phyloP scores from a whole-genome alignment of 1,140 invertebrate species.

The Gerris buenoi region DNA sequence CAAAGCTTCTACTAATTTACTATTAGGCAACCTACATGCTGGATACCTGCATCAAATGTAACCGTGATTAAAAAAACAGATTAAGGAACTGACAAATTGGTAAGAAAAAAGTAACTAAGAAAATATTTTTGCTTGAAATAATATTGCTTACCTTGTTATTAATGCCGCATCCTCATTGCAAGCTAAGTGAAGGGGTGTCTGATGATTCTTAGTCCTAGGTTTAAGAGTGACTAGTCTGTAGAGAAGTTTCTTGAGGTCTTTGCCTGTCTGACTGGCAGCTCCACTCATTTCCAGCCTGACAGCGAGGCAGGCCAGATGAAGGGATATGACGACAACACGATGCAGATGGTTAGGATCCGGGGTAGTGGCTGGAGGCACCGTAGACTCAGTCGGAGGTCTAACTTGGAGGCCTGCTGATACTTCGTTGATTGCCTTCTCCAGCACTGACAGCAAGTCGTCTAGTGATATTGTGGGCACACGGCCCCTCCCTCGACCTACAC shows the following conservation, averaged over 20 bases:
- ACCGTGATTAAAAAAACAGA: too few relatives aligned
- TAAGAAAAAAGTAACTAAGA: background rate
- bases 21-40: conserved; percentile 48
- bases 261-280: conserved; percentile 30
- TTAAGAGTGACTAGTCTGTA: conserved; percentile 22
- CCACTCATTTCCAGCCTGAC: conserved; percentile 7
- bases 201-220: conserved; percentile 41
- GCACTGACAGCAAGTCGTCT: conserved; percentile 64
- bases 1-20: conserved; percentile 56
- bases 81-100: background rate
- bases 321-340: conserved; percentile 66
- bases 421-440: conserved; percentile 59
- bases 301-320: conserved; percentile 60
- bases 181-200: conserved; percentile 69
- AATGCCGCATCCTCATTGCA: conserved; percentile 44
- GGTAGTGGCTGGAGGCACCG: conserved; percentile 17
- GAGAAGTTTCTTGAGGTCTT: conserved; percentile 32
- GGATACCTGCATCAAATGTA: conserved; percentile 50
- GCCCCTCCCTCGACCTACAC: conserved; percentile 37
- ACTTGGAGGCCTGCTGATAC: conserved; percentile 32
- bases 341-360: conserved; percentile 61
- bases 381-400: background rate
- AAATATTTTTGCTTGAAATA: background rate
- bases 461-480: conserved; percentile 62
- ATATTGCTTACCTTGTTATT: conserved; percentile 29